Evolutionary conservation across 2,888 invertebrate genomes (phyloP), one percentile per base, ranked within the genome.

Genomic region (Thymelicus sylvestris): DNA sequence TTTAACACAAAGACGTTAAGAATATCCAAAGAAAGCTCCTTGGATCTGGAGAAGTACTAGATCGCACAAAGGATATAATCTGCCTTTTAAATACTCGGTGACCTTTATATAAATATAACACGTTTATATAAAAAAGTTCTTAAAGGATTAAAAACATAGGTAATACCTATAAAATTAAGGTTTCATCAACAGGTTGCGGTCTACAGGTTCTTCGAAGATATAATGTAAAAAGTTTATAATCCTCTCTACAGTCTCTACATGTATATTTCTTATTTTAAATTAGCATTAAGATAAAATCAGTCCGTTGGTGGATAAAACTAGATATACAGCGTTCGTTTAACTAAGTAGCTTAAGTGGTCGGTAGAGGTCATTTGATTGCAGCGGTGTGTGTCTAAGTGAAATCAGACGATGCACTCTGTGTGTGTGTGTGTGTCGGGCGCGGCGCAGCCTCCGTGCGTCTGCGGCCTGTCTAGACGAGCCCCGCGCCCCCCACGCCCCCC

Each of bases 361-460:
- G 80, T 83, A 84, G 85, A 88, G 87, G 89, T 88, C 87, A 86
- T 76, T 79, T 12, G 39, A 19, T 64, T 59, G 76, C 76, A 75
- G 69, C 68, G 74, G 67, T 67, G 80, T 75, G 79, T 75, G 77
- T 55, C 74, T 72, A 75, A 75, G 79, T 76, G 77, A 84, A 81
- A 82, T 81, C 84, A 79, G 77, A 80, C 83, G 85, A 83, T 90
- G 91, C 91, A 90, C 79, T 79, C 78, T 64, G 79, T 73, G 79
- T 86, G 88, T 89, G 89, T 90, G 89, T 84, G 85, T 77, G 81
- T 79, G 77, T 74, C 79, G 79, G 80, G 78, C 80, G 84, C 89
- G 80, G 89, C 90, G 90, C 93, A 92, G 92, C 92, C 92, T 92
- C 92, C 91, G 84, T 86, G 84, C 88, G 93, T 93, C 93, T 93